These are phyloP conservation scores for Ctenosaura bakeri DNA, from an alignment of 2,797 vertebrate genomes.

Conservation along the genomic window DNA sequence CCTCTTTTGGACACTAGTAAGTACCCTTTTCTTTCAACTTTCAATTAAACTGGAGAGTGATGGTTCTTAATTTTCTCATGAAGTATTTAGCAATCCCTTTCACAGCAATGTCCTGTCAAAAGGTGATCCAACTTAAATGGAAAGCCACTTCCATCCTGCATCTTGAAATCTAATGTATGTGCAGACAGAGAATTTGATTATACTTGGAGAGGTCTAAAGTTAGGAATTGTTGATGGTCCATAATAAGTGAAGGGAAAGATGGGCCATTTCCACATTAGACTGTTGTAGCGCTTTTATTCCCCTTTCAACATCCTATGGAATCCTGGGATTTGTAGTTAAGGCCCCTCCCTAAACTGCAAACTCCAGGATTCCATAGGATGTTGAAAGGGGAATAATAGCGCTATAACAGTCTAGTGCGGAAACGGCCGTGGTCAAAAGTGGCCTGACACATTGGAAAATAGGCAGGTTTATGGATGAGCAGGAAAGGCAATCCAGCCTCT, in stretches of 20 bases:
- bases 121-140: not conserved
- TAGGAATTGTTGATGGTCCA: not conserved
- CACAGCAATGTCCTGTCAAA: not conserved
- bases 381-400: too few species aligned
- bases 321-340: too few species aligned
- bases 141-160: not conserved
- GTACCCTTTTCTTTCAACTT: conserved; percentile 56
- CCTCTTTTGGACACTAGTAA: conserved; percentile 91
- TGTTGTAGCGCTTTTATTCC: too few species aligned
- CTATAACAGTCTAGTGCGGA: too few species aligned
- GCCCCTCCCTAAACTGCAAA: too few species aligned
- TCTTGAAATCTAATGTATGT: not conserved
- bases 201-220: not conserved
- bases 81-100: not conserved
- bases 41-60: not conserved
- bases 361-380: too few species aligned
- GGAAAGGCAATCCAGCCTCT: not conserved
- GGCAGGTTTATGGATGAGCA: not conserved
- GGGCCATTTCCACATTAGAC: too few species aligned
- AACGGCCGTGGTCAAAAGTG: too few species aligned
- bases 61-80: not conserved
- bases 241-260: not conserved
- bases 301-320: too few species aligned
- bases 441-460: not conserved
- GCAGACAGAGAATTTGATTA: not conserved